These are phyloP conservation scores for Alexandromys oeconomus DNA, from an alignment of 2,797 vertebrate genomes.

Conservation along the genomic window DNA sequence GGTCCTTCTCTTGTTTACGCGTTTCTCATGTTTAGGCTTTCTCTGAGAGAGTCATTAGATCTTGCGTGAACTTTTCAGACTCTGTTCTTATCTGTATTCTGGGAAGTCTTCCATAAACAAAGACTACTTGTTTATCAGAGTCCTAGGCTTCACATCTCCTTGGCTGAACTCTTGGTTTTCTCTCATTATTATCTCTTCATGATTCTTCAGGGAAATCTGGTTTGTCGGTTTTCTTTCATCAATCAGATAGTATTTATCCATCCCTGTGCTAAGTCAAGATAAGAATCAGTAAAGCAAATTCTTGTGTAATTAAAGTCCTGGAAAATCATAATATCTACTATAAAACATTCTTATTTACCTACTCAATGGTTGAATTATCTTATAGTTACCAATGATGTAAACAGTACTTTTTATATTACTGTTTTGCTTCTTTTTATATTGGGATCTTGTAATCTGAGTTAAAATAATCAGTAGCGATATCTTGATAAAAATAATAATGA, in stretches of 20 bases:
- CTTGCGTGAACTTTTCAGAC: not conserved
- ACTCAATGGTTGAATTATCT: not conserved
- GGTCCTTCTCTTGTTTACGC: not conserved
- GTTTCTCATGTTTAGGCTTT: not conserved
- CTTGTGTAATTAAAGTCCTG: not conserved
- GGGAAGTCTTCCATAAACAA: not conserved
- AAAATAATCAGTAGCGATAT: constrained; percentile 27
- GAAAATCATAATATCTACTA: constrained; percentile 25
- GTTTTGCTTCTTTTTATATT: constrained; percentile 42
- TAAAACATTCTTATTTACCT: constrained; percentile 20
- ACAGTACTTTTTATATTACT: constrained; percentile 12
- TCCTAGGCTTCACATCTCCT: not conserved
- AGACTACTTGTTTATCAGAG: not conserved
- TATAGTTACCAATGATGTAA: not conserved
- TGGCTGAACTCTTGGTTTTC: not conserved
- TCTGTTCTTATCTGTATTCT: not conserved
- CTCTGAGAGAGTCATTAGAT: constrained; percentile 4
- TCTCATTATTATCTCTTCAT: not conserved
- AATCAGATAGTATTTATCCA: not conserved
- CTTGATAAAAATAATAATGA: not conserved
- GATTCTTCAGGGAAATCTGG: constrained; percentile 6
- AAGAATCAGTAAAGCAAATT: constrained; percentile 43
- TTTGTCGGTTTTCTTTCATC: not conserved
- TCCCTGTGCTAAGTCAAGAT: constrained; percentile 28
- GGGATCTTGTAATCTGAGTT: constrained; percentile 6